A percentile compares a stretch with the other conserved stretches of the same genome.
Evolutionary conservation across 2,888 invertebrate species (phyloP).

Genomic region (Sialis fuliginosa): DNA sequence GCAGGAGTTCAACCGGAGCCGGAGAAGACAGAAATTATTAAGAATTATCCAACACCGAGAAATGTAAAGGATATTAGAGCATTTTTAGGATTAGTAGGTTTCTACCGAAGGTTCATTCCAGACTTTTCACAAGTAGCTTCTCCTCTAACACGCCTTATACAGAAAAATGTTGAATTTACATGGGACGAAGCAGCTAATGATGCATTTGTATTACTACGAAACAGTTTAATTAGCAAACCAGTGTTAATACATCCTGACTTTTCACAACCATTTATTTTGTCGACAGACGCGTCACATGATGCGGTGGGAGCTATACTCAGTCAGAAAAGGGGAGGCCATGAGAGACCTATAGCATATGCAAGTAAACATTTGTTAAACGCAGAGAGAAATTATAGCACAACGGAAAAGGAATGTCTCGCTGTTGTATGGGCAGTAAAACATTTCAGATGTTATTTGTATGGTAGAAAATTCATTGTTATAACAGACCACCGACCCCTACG

Average conservation of each 20-base stretch:
- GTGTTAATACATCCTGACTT: slow-evolving; percentile 3
- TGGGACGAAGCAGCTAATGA: background rate
- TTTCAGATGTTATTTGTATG: no score
- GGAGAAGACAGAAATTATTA: slow-evolving; percentile 5
- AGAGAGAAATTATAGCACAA: no score
- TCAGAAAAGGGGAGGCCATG: no score
- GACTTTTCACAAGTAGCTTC: slow-evolving; percentile 9
- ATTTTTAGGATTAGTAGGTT: slow-evolving; percentile 11
- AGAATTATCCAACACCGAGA: slow-evolving; percentile 8
- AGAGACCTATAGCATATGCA: background rate
- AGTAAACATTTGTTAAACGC: no score
- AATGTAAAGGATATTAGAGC: no score
- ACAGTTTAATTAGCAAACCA: background rate
- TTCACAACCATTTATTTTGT: no score
- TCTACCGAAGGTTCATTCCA: slow-evolving; percentile 10
- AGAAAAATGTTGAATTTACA: background rate
- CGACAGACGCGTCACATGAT: no score
- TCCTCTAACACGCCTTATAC: slow-evolving; percentile 7
- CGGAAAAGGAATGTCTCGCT: no score
- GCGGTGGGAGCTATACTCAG: no score
- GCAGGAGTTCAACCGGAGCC: slow-evolving; percentile 10
- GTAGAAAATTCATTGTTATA: no score
- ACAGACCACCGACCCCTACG: no score
- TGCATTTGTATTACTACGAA: slow-evolving; percentile 5
- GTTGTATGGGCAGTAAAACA: no score